phyloP scores from a whole-genome alignment of 2,888 invertebrate species.

The Cosmopolites sordidus region DNA sequence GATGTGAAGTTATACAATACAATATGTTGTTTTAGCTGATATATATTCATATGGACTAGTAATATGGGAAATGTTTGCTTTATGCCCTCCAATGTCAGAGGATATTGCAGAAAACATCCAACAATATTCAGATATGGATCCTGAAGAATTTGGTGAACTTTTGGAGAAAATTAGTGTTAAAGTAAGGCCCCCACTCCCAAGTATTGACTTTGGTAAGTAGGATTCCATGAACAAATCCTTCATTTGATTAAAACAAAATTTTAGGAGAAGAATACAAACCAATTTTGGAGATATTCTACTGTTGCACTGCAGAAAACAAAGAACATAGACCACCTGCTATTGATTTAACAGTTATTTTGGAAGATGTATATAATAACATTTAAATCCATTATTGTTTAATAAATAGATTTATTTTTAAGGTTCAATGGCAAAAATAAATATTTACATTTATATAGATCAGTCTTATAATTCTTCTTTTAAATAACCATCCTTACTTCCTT shows the following conservation, averaged over 20 bases:
- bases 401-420: background rate
- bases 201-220: conserved; percentile 49
- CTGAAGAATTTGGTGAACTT: conserved; percentile 17
- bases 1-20: too few relatives aligned
- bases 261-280: conserved; percentile 55
- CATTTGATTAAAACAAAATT: background rate
- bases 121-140: conserved; percentile 32
- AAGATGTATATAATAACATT: conserved; percentile 13
- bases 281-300: conserved; percentile 65
- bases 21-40: conserved; percentile 57
- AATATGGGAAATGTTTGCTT: conserved; percentile 76
- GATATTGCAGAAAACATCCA: conserved; percentile 40
- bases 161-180: conserved; percentile 39
- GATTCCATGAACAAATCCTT: too few relatives aligned
- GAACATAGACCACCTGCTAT: conserved; percentile 59
- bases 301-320: conserved; percentile 62
- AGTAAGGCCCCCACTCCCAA: conserved; percentile 60
- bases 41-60: conserved; percentile 76
- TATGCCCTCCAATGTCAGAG: conserved; percentile 57
- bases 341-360: conserved; percentile 43
- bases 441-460: conserved; percentile 8
- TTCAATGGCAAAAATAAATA: conserved; percentile 13
- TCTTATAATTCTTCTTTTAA: conserved; percentile 13
- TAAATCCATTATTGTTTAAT: too few relatives aligned
- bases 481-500: background rate